These are phyloP conservation scores for Thera obeliscata DNA, from an alignment of 2,888 invertebrate genomes.

Conservation along the genomic window DNA sequence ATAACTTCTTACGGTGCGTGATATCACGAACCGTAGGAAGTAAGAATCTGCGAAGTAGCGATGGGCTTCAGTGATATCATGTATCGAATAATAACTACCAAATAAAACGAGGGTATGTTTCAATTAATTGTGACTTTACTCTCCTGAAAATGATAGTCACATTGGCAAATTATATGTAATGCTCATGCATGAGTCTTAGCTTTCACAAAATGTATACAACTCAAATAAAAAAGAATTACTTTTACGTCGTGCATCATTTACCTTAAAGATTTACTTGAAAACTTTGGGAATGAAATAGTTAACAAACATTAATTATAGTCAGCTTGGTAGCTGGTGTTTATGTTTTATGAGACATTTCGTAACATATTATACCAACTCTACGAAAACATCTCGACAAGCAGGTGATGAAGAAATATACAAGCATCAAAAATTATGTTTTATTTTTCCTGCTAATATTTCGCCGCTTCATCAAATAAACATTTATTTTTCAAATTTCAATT, in stretches of 20 bases:
- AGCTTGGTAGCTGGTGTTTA: neutral
- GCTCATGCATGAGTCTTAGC: neutral
- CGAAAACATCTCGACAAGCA: neutral
- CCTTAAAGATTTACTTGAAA: constrained; percentile 1
- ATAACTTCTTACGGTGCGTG: no score
- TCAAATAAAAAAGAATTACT: neutral
- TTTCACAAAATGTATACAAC: neutral
- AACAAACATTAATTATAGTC: constrained; percentile 2
- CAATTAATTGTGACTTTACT: no score
- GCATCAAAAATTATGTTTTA: constrained; percentile 7
- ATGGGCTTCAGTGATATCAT: no score
- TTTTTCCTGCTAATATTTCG: constrained; percentile 6
- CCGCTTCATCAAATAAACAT: constrained; percentile 15
- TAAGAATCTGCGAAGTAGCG: no score
- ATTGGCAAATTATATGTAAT: neutral
- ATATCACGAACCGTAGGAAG: no score
- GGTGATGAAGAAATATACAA: neutral
- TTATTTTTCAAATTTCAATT: constrained; percentile 27
- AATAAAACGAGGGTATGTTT: neutral
- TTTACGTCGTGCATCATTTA: constrained; percentile 2
- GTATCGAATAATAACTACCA: neutral
- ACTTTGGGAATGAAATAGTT: constrained; percentile 1
- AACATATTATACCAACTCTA: neutral
- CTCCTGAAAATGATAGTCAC: no score
- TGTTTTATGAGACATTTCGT: neutral